Evolutionary conservation across 1,140 invertebrate genomes (phyloP).

Genomic region (Nasonia giraulti): DNA sequence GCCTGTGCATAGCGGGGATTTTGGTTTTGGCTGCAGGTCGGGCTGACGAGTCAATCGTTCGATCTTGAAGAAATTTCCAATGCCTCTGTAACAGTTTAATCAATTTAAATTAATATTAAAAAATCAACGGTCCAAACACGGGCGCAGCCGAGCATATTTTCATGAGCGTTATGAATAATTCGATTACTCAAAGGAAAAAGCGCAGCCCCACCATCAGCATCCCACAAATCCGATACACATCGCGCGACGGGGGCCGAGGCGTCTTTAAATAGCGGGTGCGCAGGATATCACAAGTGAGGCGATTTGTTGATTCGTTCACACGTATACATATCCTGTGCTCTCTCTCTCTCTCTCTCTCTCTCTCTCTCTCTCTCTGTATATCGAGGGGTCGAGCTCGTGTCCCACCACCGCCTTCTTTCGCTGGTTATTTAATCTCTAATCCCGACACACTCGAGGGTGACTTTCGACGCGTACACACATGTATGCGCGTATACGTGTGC

Average conservation of each 20-base stretch:
- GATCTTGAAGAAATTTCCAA: neutral
- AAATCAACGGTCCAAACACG: neutral
- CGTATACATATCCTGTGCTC: slow-evolving; percentile 21
- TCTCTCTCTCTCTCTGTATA: no score
- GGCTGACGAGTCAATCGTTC: slow-evolving; percentile 19
- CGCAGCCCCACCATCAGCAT: neutral
- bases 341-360: no score
- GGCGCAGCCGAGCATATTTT: neutral
- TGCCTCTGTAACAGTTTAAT: no score
- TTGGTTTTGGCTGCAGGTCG: neutral
- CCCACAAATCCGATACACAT: slow-evolving; percentile 11
- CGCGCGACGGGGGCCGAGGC: neutral
- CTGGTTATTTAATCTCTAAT: slow-evolving; percentile 72
- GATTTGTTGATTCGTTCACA: slow-evolving; percentile 51
- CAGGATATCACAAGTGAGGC: slow-evolving; percentile 34
- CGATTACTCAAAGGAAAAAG: neutral
- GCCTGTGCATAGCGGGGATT: neutral
- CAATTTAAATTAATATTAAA: neutral
- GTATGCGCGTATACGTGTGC: neutral
- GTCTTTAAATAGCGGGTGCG: slow-evolving; percentile 38
- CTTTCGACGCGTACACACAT: slow-evolving; percentile 37
- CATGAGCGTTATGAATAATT: neutral
- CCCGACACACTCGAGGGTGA: slow-evolving; percentile 66
- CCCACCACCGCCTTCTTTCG: neutral
- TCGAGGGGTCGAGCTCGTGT: neutral